These are phyloP conservation scores for Cinara cedri DNA, from an alignment of 2,888 invertebrate genomes.

Conservation along the genomic window DNA sequence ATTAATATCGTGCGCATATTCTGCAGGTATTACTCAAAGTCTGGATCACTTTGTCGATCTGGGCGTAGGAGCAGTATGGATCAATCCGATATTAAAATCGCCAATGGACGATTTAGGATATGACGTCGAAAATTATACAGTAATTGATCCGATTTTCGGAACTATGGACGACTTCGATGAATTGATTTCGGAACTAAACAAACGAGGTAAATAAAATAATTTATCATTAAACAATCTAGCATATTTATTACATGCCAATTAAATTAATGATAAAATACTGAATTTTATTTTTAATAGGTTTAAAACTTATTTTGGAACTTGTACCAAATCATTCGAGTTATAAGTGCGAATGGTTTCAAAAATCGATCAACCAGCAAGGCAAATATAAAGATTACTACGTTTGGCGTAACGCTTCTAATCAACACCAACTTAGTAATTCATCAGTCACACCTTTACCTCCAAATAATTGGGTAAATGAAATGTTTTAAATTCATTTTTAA, in stretches of 20 bases:
- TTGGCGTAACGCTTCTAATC: slow-evolving; percentile 67
- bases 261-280: slow-evolving; percentile 41
- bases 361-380: slow-evolving; percentile 61
- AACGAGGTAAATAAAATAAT: slow-evolving; percentile 60
- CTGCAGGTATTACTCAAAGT: slow-evolving; percentile 62
- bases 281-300: slow-evolving; percentile 63
- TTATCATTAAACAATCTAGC: background rate
- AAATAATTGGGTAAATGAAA: slow-evolving; percentile 74
- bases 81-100: slow-evolving; percentile 74
- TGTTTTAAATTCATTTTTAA: too few species aligned
- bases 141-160: slow-evolving; percentile 68
- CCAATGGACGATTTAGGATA: slow-evolving; percentile 73
- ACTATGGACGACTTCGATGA: slow-evolving; percentile 67
- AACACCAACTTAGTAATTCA: slow-evolving; percentile 61
- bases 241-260: background rate
- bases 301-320: slow-evolving; percentile 67
- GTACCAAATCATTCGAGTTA: slow-evolving; percentile 63
- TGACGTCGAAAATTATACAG: slow-evolving; percentile 69
- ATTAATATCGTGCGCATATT: too few species aligned
- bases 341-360: slow-evolving; percentile 66
- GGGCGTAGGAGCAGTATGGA: slow-evolving; percentile 71
- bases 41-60: slow-evolving; percentile 68
- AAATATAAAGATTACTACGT: slow-evolving; percentile 65
- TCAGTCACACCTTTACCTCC: slow-evolving; percentile 67
- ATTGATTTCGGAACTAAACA: slow-evolving; percentile 63